These are phyloP conservation scores for Beroe ovata DNA, from an alignment of 37 sponge, comb jelly and placozoan genomes.

Conservation along the genomic window DNA sequence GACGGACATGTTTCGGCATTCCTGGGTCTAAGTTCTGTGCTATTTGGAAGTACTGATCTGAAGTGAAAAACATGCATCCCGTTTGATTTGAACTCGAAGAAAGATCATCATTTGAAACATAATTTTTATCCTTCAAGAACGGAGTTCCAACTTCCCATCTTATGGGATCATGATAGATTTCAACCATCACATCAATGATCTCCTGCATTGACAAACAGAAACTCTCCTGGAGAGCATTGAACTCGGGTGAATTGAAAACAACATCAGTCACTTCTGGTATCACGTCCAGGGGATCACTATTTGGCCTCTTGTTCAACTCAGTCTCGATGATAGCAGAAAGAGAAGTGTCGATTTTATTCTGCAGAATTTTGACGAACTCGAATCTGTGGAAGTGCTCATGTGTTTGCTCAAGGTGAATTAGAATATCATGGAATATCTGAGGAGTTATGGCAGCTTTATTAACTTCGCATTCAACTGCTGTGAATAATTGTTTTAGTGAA, in stretches of 20 bases:
- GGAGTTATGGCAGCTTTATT: constrained; percentile 38
- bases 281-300: constrained; percentile 34
- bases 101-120: constrained; percentile 51
- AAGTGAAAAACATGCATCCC: constrained; percentile 47
- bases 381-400: constrained; percentile 52
- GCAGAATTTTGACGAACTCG: constrained; percentile 20
- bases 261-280: constrained; percentile 45
- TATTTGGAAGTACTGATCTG: constrained; percentile 48
- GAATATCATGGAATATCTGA: constrained; percentile 52
- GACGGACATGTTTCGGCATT: constrained; percentile 42
- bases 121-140: constrained; percentile 27
- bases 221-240: constrained; percentile 26
- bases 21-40: constrained; percentile 49
- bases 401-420: constrained; percentile 49
- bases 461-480: constrained; percentile 44
- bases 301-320: constrained; percentile 28
- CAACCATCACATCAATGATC: constrained; percentile 47
- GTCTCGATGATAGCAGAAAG: constrained; percentile 31
- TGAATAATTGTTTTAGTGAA: constrained; percentile 13
- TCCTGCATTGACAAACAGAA: constrained; percentile 61
- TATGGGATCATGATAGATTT: constrained; percentile 48
- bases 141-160: constrained; percentile 45
- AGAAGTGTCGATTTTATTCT: constrained; percentile 29
- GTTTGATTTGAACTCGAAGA: constrained; percentile 51
- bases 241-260: constrained; percentile 42